Base-by-base conservation (phyloP, 2,797 vertebrate genomes). In the Meda fulgida region DNA sequence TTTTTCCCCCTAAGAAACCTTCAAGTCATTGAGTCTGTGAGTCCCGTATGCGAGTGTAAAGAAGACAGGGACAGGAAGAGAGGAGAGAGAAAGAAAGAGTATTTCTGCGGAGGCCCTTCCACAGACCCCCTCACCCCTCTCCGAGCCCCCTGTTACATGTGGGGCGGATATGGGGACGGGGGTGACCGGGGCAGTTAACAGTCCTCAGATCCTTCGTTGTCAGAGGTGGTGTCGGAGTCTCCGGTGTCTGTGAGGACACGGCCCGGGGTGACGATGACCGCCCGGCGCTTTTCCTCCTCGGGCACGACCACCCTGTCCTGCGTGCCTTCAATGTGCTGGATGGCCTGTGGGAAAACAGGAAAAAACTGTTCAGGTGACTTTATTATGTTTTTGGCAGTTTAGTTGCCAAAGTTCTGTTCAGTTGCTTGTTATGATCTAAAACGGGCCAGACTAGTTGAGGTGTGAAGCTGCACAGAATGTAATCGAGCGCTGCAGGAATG, bases 311-410 rank as follows among this genome's bases (percentile, higher is more conserved):
- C 90, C 81, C 96, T 97, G 84, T 97, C 97, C 91, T 97, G 97
- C 26, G 97, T 99, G 89, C 98, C 98, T 92, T 99, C 98, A 0
- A 99, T 99, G 95, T 99, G 98, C 93, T 99, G 98, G 94, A 99
- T 99, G 0, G 98, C 98, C 98, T 99, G 91, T 1, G 80, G 70
- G 34, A 0, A 53, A 83, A 81, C 5, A 4, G 29, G 31, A 46
- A 5, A 14, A 71, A 5, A 51, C 29, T 31, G 46, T 36, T 3
- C 16, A 21, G 29, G 2, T 69, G 4, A 43, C 13, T 51, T 34
- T 26, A 14, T 29, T 10, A 40, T 14, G 5, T 63, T 63, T 63
- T 63, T 63, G 19, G 58, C n/a, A 1, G n/a, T 58, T 11, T n/a
- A 58, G 23, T 58, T 48, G 46, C 46, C 43, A 14, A 16, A 48